Evolutionary conservation across 92 coral and sea anemone species (phyloP), one percentile per base, ranked within the genome.

Genomic region (Phenganax subtilis): DNA sequence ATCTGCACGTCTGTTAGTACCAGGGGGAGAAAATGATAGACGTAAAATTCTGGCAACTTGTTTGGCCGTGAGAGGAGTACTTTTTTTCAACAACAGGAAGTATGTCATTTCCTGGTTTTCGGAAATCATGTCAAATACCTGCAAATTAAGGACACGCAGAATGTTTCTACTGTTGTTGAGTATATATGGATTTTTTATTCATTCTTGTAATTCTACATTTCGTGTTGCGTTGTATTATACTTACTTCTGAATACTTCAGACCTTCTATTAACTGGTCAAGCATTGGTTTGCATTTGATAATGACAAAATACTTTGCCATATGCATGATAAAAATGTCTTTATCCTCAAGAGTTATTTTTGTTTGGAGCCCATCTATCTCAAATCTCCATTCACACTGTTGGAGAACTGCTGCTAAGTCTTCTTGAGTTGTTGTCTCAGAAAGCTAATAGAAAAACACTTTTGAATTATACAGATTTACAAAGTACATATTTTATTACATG

Each of bases 1-100:
- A 16, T 71, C 31, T 25, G 51, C 54, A 31, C 76, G 12, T 71
- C 55, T 10, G 76, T 71, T 71, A 71, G 57, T 71, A 17, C 76
- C 76, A 29, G 76, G 14, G 29, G 76, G 76, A 9, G 76, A 71
- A 31, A 71, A 71, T 30, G 76, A 12, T 25, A 57, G 76, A 47
- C 54, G 76, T 37, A 71, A 71, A 71, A 71, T 71, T 71, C 20
- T 10, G 51, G 51, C 76, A 29, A 71, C 76, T 71, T 71, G 76
- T 47, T 31, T 67, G 28, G 73, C 73, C 9, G 76, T 71, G 76
- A 71, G 55, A 55, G 12, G 20, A 9, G 37, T 47, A 30, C 7
- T 14, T 25, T 71, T 71, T 17, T 31, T 71, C 52, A 71, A 17
- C 10, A 0, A 71, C 54, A 71, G 37, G 76, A 25, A 71, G 20